Evolutionary conservation across 2,113 vertebrate species (phyloP).

Genomic region (Paramisgurnus dabryanus): DNA sequence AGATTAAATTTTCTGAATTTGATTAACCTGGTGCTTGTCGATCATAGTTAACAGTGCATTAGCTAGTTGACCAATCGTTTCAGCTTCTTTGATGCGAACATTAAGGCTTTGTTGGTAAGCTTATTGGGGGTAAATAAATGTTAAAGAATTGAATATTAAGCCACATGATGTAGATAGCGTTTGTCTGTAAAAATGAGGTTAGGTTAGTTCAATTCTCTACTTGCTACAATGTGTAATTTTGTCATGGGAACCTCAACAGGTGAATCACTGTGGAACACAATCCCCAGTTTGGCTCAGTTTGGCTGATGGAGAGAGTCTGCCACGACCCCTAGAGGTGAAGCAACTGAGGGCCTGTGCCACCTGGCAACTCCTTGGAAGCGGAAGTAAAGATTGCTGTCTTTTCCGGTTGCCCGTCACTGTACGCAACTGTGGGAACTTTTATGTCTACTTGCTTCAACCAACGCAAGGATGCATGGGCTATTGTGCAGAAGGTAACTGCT

Average conservation of each 20-base stretch:
- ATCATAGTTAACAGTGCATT: too few relatives aligned
- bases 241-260: conserved; percentile 64
- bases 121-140: background rate
- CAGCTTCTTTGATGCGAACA: conserved; percentile 12
- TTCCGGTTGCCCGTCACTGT: conserved; percentile 87
- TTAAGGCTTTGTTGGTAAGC: background rate
- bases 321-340: conserved; percentile 76
- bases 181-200: too few relatives aligned
- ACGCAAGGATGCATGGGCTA: conserved; percentile 93
- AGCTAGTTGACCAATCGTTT: background rate
- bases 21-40: too few relatives aligned
- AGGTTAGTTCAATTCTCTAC: background rate
- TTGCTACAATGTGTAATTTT: background rate
- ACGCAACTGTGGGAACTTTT: conserved; percentile 86
- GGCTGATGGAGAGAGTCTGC: conserved; percentile 79
- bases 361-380: conserved; percentile 83
- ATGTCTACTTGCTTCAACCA: conserved; percentile 87
- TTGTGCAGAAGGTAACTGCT: conserved; percentile 83
- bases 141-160: background rate
- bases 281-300: conserved; percentile 89
- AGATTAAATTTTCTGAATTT: too few relatives aligned
- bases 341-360: conserved; percentile 86
- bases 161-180: too few relatives aligned
- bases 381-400: conserved; percentile 83
- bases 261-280: conserved; percentile 90